A percentile compares a stretch with the other conserved stretches of the same genome.
Evolutionary conservation across 1,140 invertebrate species (phyloP).

Genomic region (Trialeurodes vaporariorum): DNA sequence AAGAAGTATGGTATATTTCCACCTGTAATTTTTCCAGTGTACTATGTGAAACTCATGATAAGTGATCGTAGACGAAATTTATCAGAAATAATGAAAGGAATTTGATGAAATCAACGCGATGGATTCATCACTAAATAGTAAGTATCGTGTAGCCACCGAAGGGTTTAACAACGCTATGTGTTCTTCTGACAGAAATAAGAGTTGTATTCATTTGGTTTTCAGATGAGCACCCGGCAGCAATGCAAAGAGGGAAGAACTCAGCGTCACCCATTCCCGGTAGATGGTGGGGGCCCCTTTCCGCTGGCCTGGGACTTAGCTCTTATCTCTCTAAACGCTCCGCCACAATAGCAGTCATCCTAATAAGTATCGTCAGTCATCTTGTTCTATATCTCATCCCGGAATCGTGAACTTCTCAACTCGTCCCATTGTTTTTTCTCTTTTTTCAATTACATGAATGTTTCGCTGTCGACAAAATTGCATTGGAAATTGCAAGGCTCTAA

Average conservation of each 20-base stretch:
- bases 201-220: conserved; percentile 17
- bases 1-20: too few species aligned
- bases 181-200: not conserved
- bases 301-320: conserved; percentile 36
- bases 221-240: conserved; percentile 43
- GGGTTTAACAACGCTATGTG: not conserved
- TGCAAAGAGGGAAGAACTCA: conserved; percentile 42
- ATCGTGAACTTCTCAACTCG: not conserved
- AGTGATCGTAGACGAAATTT: too few species aligned
- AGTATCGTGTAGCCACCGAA: not conserved
- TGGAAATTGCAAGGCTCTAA: too few species aligned
- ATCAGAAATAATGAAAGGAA: not conserved
- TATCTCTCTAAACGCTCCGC: conserved; percentile 24
- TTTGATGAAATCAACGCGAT: not conserved
- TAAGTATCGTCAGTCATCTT: not conserved
- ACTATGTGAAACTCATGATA: too few species aligned
- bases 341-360: not conserved
- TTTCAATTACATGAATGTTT: too few species aligned
- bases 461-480: too few species aligned
- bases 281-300: conserved; percentile 38
- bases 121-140: not conserved
- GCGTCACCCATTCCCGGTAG: conserved; percentile 39
- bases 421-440: too few species aligned
- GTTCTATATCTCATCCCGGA: not conserved
- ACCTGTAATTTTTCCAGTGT: too few species aligned